Base-by-base conservation (phyloP, 2,888 invertebrate genomes). In the Drosophila infuscata region DNA sequence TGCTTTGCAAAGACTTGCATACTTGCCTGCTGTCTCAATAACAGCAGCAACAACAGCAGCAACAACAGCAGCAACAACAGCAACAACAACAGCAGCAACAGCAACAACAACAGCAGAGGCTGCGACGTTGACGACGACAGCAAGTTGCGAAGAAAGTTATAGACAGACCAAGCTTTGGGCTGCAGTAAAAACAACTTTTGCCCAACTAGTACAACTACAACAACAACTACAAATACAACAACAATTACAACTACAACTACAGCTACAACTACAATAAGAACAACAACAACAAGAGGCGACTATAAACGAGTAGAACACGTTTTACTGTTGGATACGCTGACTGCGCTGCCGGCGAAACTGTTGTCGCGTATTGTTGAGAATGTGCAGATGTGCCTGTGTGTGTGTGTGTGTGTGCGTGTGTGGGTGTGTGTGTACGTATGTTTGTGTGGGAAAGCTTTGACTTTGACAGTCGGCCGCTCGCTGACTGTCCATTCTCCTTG, bases 101-200 rank as follows among this genome's bases (percentile, higher is more conserved):
- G 38, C 41, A 46, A 71, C 66, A 43, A 81, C 68, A 80, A 59
- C 76, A 70, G 87, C 17, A 36, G 17, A 8, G 17, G 66, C 75
- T 88, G 81, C 80, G 82, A 85, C 89, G 25, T 25, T 25, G 84
- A 85, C 70, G 57, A 46, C 67, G 46, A 82, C 69, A 81, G 62
- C 76, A 73, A 83, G 67, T 75, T 84, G 83, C 81, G 83, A 85
- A 85, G 85, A 85, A 85, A 85, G 85, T 85, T 85, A 85, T 85
- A 85, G 84, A 82, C 79, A 73, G 78, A 32, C 76, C 84, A 65
- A 74, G 81, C 79, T 69, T 78, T 75, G 62, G 46, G 73, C 89
- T 88, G 89, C 89, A 89, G 85, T 89, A 89, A 85, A 85, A 85
- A 88, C 85, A 89, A 89, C 85, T 89, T 85, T 85, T 85, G 85